phyloP scores from a whole-genome alignment of 2,888 invertebrate species.

The Lagria hirta region DNA sequence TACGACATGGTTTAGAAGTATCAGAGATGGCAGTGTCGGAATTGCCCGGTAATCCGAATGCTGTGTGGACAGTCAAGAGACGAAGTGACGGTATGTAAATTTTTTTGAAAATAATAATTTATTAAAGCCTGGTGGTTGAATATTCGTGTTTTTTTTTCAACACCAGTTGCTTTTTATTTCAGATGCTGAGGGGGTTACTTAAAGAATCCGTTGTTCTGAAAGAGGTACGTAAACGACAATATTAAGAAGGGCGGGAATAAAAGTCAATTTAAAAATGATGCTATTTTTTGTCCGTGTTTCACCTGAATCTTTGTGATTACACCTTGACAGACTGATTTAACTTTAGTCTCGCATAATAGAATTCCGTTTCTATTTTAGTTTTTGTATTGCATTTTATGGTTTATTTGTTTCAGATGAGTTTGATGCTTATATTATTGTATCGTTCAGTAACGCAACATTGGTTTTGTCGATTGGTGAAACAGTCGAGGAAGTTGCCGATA shows the following conservation, averaged over 20 bases:
- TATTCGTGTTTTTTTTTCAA: slow-evolving; percentile 74
- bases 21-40: slow-evolving; percentile 99
- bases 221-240: slow-evolving; percentile 31
- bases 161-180: slow-evolving; percentile 77
- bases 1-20: slow-evolving; percentile 96
- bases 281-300: slow-evolving; percentile 52
- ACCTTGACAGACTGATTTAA: slow-evolving; percentile 35
- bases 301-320: slow-evolving; percentile 52
- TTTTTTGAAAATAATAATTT: slow-evolving; percentile 26
- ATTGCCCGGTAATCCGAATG: slow-evolving; percentile 98
- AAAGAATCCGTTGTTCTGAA: slow-evolving; percentile 12
- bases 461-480: slow-evolving; percentile 99
- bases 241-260: slow-evolving; percentile 11
- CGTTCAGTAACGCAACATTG: slow-evolving; percentile 97
- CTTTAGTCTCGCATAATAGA: slow-evolving; percentile 5
- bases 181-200: slow-evolving; percentile 32
- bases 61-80: slow-evolving; percentile 98
- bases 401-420: slow-evolving; percentile 88
- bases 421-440: slow-evolving; percentile 99
- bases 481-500: slow-evolving; percentile 99
- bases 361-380: slow-evolving; percentile 1
- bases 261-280: slow-evolving; percentile 41
- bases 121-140: slow-evolving; percentile 62
- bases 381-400: slow-evolving; percentile 15
- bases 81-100: slow-evolving; percentile 87